Conservation (phyloP, 2,888 invertebrate species). For the Capitulum mitella region DNA sequence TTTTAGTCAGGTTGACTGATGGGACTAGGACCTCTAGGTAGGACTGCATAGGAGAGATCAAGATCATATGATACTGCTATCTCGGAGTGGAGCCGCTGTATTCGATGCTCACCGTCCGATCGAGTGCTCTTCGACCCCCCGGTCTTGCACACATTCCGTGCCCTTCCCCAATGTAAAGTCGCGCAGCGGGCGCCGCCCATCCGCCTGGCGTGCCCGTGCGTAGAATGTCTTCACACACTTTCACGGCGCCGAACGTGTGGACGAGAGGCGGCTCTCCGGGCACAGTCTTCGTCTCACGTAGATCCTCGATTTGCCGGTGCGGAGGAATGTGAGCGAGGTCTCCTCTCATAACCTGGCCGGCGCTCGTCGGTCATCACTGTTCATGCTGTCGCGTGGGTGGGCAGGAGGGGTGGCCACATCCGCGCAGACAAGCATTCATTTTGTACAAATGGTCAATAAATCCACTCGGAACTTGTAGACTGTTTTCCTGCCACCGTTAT, state of each 20-base stretch:
- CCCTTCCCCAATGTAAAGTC: not conserved
- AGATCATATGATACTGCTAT: no score
- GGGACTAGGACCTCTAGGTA: not conserved
- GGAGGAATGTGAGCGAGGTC: no score
- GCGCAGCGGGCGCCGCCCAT: not conserved
- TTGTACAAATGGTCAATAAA: slow-evolving; percentile 10
- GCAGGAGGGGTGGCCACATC: not conserved
- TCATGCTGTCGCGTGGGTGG: no score
- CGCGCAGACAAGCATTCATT: not conserved
- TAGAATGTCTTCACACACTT: not conserved
- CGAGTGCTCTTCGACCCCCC: not conserved
- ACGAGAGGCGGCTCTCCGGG: not conserved
- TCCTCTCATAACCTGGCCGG: no score
- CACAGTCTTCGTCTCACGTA: no score
- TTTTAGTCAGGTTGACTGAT: not conserved
- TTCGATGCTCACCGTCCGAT: not conserved
- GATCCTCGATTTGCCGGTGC: no score
- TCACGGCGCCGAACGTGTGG: not conserved
- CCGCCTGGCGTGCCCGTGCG: not conserved
- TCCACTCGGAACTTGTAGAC: not conserved
- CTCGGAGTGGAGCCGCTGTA: not conserved
- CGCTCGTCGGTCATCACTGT: no score
- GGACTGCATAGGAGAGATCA: not conserved
- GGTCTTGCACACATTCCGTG: not conserved
- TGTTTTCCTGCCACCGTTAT: not conserved